Conservation (phyloP, 2,888 invertebrate species). For the Carterocephalus palaemon region DNA sequence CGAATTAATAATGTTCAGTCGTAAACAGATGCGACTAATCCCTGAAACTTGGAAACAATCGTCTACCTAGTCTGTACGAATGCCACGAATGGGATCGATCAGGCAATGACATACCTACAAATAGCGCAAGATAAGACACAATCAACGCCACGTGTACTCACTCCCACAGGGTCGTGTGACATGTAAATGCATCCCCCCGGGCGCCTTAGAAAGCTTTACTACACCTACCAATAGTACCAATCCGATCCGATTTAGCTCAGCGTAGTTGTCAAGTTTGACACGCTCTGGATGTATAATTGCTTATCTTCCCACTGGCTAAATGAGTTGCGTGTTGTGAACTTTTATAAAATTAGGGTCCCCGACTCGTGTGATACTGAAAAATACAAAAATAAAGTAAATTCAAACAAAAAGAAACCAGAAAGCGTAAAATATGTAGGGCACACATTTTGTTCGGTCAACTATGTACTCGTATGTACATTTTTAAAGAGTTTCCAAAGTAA, state of each 20-base stretch:
- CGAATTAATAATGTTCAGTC: too few species aligned
- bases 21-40: constrained; percentile 19
- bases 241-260: constrained; percentile 9
- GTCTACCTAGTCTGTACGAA: background rate
- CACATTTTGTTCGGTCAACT: too few species aligned
- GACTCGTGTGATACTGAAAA: too few species aligned
- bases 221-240: constrained; percentile 26
- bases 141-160: constrained; percentile 62
- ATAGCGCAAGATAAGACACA: constrained; percentile 53
- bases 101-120: constrained; percentile 45
- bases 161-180: constrained; percentile 68
- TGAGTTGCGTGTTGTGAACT: too few species aligned
- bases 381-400: too few species aligned
- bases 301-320: too few species aligned
- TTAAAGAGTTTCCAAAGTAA: too few species aligned
- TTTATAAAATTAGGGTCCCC: too few species aligned
- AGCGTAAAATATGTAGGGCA: too few species aligned
- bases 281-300: constrained; percentile 15
- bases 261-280: constrained; percentile 17
- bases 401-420: too few species aligned
- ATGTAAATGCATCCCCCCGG: constrained; percentile 73
- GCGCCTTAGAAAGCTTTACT: constrained; percentile 69
- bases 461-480: too few species aligned
- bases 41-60: constrained; percentile 1
- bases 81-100: constrained; percentile 44